These are phyloP conservation scores for Morinoia aosen DNA, from an alignment of 2,888 invertebrate species.

Conservation along the genomic window DNA sequence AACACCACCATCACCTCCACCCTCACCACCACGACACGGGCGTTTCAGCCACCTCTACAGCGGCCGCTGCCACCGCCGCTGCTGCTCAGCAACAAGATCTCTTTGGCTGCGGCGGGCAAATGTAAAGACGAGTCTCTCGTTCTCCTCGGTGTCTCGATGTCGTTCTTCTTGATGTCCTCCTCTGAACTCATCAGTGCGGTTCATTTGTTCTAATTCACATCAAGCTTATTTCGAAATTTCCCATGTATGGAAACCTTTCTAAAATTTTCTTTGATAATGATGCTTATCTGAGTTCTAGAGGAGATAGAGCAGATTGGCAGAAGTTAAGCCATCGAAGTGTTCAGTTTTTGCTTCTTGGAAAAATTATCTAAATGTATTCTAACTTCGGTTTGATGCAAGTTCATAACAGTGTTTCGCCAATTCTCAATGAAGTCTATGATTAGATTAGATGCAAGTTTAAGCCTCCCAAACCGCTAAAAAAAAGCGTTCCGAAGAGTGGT, in stretches of 20 bases:
- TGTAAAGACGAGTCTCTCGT: conserved; percentile 27
- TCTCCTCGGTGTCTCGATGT: conserved; percentile 19
- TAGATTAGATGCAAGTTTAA: too few relatives aligned
- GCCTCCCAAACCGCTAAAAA: too few relatives aligned
- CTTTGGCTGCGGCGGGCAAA: conserved; percentile 20
- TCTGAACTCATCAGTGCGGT: background rate
- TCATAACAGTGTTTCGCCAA: too few relatives aligned
- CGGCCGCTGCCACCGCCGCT: conserved; percentile 16
- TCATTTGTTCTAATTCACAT: background rate
- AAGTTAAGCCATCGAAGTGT: background rate
- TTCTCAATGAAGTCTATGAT: too few relatives aligned
- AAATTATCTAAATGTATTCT: too few relatives aligned
- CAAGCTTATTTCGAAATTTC: background rate
- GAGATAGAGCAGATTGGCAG: background rate
- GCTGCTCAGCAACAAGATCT: conserved; percentile 33
- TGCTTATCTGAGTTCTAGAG: background rate
- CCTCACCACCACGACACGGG: conserved; percentile 10
- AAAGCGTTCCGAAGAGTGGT: too few relatives aligned
- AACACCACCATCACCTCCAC: conserved; percentile 37
- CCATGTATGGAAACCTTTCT: background rate
- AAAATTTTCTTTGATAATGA: background rate
- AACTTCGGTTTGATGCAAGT: too few relatives aligned
- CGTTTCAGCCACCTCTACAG: background rate
- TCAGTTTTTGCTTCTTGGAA: too few relatives aligned
- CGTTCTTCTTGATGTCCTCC: background rate